Evolutionary conservation across 1,140 invertebrate genomes (phyloP), one percentile per base, ranked within the genome.

Genomic region (Leptopilina boulardi): DNA sequence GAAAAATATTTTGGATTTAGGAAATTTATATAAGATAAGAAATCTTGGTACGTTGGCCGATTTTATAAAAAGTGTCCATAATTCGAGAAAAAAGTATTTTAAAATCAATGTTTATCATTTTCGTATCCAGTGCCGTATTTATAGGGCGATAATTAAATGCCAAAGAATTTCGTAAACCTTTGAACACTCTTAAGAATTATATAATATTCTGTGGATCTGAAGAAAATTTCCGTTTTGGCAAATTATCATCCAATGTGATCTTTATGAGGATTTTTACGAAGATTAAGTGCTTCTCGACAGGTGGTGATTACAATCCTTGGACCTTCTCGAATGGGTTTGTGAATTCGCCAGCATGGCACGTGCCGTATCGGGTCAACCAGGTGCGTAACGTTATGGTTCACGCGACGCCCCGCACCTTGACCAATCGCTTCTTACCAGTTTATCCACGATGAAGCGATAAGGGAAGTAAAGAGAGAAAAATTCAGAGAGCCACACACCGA

Each of bases 321-420:
- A 90, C 85, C 89, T 91, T 90, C 85, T 84, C 89, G 77, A 91
- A 91, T 83, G 90, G 89, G 83, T 91, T 87, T 82, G 89, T 90
- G 88, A 91, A 91, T 81, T 91, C 90, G 74, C 90, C 90, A 77
- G 90, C 90, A 86, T 91, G 90, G 90, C 90, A 91, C 84, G 87
- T 91, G 86, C 89, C 90, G 74, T 90, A 88, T 81, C 89, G 88
- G 74, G 88, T 91, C 86, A 89, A 89, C 82, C 89, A 86, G 85
- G 88, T 90, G 85, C 90, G 90, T 90, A 91, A 90, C 89, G 89
- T 91, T 90, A 89, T 91, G 90, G 90, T 90, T 91, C 90, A 91
- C 84, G 89, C 89, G 83, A 90, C 90, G 78, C 90, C 90, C 85
- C 87, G 89, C 88, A 90, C 88, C 83, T 86, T 91, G 85, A 90